Percentiles rank a stretch among this genome's conserved stretches.
Evolutionary conservation across 1,140 invertebrate species (phyloP).

Genomic region (Varroa destructor): DNA sequence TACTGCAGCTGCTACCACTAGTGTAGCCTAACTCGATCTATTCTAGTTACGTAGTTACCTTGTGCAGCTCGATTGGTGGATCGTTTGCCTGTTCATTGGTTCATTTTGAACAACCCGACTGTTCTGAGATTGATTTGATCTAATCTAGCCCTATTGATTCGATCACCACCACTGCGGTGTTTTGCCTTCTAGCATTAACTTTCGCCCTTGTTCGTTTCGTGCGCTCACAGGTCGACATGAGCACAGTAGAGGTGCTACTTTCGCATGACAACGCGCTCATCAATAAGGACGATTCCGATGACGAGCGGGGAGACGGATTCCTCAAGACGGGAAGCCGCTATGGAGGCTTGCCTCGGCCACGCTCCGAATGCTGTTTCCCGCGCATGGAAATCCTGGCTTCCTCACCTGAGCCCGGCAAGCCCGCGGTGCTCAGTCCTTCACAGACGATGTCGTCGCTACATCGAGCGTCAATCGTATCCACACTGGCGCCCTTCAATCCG

Average conservation of each 20-base stretch:
- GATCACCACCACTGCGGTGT: too few species aligned
- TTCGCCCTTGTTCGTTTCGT: too few species aligned
- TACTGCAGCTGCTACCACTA: too few species aligned
- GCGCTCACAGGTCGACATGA: slow-evolving; percentile 33
- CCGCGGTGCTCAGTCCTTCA: slow-evolving; percentile 14
- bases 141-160: too few species aligned
- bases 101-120: too few species aligned
- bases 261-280: slow-evolving; percentile 24
- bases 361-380: slow-evolving; percentile 34
- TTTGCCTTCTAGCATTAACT: too few species aligned
- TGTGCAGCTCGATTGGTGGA: too few species aligned
- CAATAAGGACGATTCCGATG: slow-evolving; percentile 26
- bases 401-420: slow-evolving; percentile 17
- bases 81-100: too few species aligned
- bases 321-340: slow-evolving; percentile 31
- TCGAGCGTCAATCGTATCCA: slow-evolving; percentile 19
- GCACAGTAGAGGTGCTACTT: slow-evolving; percentile 33
- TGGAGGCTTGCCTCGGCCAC: slow-evolving; percentile 32
- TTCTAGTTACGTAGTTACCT: too few species aligned
- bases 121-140: too few species aligned
- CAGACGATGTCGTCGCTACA: slow-evolving; percentile 24
- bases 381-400: slow-evolving; percentile 30
- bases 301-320: slow-evolving; percentile 26
- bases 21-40: too few species aligned
- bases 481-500: slow-evolving; percentile 11